Base-by-base conservation (phyloP, 2,888 invertebrate species). In the Metalampra italica region DNA sequence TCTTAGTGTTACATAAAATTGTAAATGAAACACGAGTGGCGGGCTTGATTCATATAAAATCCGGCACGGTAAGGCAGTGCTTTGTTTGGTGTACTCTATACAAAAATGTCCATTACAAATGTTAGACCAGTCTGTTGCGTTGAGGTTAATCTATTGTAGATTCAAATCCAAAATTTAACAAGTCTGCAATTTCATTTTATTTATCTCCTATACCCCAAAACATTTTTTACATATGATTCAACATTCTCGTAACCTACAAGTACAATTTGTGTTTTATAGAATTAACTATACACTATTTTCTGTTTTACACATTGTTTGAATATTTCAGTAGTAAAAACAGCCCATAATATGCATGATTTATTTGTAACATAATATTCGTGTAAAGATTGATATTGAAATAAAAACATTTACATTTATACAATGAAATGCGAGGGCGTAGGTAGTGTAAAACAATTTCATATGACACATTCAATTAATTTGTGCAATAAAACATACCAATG, bases 61-160 rank as follows among this genome's bases (percentile, higher is more conserved):
- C 85, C 86, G 87, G 88, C 88, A 89, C 88, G 80, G 72, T 85
- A 86, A 87, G 88, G 88, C 88, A 89, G 88, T 89, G 88, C 81
- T 86, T 82, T 78, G 82, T 86, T 82, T 78, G 82, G 84, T 88
- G 83, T 86, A 79, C 69, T 80, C 84, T 85, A 82, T 87, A 87
- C 83, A 88, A 86, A 88, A 88, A 88, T 88, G 71, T 82, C 80
- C 79, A 71, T 77, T 83, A 85, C 73, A 85, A 84, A 86, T 72
- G 79, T 80, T 82, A 81, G 71, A 79, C 78, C 88, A 88, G 88
- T 88, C 88, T 87, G 87, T 87, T 82, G 79, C 82, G 70, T 78
- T 87, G 86, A 87, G 88, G 85, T 87, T 68, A 61, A 64, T 74
- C 82, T 87, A 87, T 87, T 88, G 86, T 88, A 88, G 85, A 88